Evolutionary conservation across 2,888 invertebrate species (phyloP).

Genomic region (Mimachlamys varia): DNA sequence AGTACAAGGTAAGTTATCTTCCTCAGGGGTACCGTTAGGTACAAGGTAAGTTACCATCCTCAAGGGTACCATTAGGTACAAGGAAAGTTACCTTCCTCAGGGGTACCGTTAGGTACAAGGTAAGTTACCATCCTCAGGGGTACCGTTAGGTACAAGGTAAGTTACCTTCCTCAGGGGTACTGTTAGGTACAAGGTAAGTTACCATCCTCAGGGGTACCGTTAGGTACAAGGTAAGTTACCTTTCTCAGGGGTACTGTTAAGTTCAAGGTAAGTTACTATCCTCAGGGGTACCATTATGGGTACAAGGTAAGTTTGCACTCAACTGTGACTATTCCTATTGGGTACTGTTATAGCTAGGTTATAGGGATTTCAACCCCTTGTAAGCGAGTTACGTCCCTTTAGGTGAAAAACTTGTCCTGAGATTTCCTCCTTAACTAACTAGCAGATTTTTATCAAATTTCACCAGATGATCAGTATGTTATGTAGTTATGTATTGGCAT

Average conservation of each 20-base stretch:
- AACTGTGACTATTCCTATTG: conserved; percentile 78
- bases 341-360: too few relatives aligned
- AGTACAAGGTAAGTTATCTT: background rate
- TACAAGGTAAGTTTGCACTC: background rate
- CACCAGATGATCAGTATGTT: too few relatives aligned
- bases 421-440: too few relatives aligned
- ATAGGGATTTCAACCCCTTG: too few relatives aligned
- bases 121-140: background rate
- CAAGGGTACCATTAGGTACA: background rate
- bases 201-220: background rate
- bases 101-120: background rate
- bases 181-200: background rate
- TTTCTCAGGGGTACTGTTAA: background rate
- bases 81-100: background rate
- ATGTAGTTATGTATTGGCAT: too few relatives aligned
- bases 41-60: background rate
- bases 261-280: background rate
- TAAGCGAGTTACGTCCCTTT: too few relatives aligned
- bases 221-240: background rate
- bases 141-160: background rate
- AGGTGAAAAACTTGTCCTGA: too few relatives aligned
- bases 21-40: background rate
- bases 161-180: background rate
- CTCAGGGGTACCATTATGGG: background rate
- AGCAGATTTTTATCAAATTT: too few relatives aligned